These are phyloP conservation scores for Atherinosoma microstoma DNA, from an alignment of 2,797 vertebrate genomes.

Conservation along the genomic window DNA sequence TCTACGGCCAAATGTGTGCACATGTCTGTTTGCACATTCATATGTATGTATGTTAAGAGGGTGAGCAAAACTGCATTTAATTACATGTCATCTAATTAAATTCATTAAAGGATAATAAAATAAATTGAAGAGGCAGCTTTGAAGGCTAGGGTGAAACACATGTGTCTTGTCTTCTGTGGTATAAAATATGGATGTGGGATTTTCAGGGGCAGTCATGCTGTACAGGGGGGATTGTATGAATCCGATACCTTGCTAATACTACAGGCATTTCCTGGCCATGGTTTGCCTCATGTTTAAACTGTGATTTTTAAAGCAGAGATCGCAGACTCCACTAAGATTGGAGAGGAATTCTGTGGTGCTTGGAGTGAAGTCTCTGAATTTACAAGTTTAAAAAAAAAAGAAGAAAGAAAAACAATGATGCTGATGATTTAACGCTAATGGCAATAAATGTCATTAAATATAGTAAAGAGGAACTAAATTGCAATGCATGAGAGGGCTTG, in stretches of 20 bases:
- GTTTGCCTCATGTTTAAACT: conserved; percentile 76
- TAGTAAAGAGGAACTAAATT: conserved; percentile 59
- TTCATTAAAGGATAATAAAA: conserved; percentile 99
- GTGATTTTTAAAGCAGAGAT: conserved; percentile 74
- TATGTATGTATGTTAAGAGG: conserved; percentile 61
- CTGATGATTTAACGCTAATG: conserved; percentile 60
- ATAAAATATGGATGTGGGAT: conserved; percentile 95
- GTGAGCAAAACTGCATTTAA: conserved; percentile 98
- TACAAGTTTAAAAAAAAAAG: conserved; percentile 52
- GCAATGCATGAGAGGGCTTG: conserved; percentile 52
- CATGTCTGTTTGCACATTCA: conserved; percentile 11
- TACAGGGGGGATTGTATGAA: conserved; percentile 70
- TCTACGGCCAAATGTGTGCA: conserved; percentile 89
- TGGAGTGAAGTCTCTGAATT: conserved; percentile 72
- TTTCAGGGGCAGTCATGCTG: conserved; percentile 82
- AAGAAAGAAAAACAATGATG: conserved; percentile 62
- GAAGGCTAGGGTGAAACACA: conserved; percentile 94
- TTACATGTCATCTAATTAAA: conserved; percentile 99
- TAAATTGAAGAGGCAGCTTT: conserved; percentile 95
- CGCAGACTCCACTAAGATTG: conserved; percentile 74
- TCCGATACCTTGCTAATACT: conserved; percentile 89
- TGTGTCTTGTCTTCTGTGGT: conserved; percentile 90
- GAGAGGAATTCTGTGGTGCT: conserved; percentile 64
- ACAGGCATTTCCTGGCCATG: conserved; percentile 81
- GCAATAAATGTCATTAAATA: conserved; percentile 62